Evolutionary conservation across 37 sponge, comb jelly and placozoan species (phyloP), one percentile per base, ranked within the genome.

Genomic region (Ianthella basta): DNA sequence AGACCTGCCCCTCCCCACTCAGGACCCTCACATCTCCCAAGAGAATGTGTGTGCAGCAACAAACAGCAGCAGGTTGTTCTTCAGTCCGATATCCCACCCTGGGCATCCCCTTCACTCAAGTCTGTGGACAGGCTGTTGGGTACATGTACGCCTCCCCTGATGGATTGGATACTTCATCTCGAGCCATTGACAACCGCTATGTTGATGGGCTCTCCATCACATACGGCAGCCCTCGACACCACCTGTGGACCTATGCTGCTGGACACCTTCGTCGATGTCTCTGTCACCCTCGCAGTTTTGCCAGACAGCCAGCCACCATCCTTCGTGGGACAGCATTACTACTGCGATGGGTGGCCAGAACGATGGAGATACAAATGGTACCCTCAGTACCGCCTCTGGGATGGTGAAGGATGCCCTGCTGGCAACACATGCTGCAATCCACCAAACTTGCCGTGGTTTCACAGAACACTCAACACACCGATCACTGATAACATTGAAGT

Each of bases 401-500:
- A 85, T 57, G 85, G 85, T 20, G 37, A 85, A 40, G 78, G 78
- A 29, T 85, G 85, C 73, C 21, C 27, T 19, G 29, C 61, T n/a
- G 29, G 53, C 21, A 74, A 34, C 35, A 35, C 59, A 3, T 85
- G 85, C 63, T 85, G 85, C 20, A 8, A 72, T 40, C 18, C 70
- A 29, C 55, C 37, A 53, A 59, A 36, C 60, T 60, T 70, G 35
- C 85, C 85, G 74, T 85, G 77, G 75, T 85, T 85, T 38, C 25
- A 25, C 34, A 85, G 40, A 24, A 75, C 77, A 56, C 85, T 85
- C 56, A 60, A 75, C 33, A 44, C 27, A 15, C 35, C 56, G 25
- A 85, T 78, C 20, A 85, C 63, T 55, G 85, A 85, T 21, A 40
- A 72, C 70, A 73, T 85, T 74, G 60, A 85, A 33, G 24, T 85